Conservation (phyloP, 2,888 invertebrate genomes). For the Gnatocerus cornutus region DNA sequence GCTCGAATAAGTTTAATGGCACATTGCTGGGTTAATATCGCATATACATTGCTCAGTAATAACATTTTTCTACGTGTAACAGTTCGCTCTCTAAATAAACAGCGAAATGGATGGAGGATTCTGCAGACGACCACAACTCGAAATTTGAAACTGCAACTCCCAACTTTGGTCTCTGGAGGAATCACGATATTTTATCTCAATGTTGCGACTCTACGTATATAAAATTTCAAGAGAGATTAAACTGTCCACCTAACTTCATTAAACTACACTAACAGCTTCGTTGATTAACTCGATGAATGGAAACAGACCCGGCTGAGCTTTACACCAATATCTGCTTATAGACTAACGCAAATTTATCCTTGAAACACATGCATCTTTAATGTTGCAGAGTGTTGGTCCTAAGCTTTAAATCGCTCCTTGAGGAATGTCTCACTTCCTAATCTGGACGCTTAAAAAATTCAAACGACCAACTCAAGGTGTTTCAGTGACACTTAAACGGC, state of each 20-base stretch:
- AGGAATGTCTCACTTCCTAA: slow-evolving; percentile 8
- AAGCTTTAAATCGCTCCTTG: slow-evolving; percentile 13
- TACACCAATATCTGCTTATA: slow-evolving; percentile 7
- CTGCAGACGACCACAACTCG: slow-evolving; percentile 24
- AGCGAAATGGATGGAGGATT: slow-evolving; percentile 36
- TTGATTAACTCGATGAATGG: slow-evolving; percentile 25
- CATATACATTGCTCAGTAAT: background rate
- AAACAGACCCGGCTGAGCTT: background rate
- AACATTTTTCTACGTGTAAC: slow-evolving; percentile 13
- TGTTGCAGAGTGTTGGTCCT: background rate
- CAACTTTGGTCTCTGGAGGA: slow-evolving; percentile 44
- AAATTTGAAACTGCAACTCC: slow-evolving; percentile 41
- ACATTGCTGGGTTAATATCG: slow-evolving; percentile 7
- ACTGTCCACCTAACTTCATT: slow-evolving; percentile 37
- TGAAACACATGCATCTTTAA: slow-evolving; percentile 4
- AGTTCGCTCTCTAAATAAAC: slow-evolving; percentile 25
- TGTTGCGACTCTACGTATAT: slow-evolving; percentile 20
- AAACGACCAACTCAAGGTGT: slow-evolving; percentile 6
- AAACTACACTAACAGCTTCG: slow-evolving; percentile 11
- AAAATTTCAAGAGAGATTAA: slow-evolving; percentile 44
- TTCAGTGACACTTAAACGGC: slow-evolving; percentile 3
- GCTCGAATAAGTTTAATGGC: slow-evolving; percentile 37
- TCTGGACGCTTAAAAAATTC: slow-evolving; percentile 13
- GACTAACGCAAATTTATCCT: background rate
- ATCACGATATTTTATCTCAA: slow-evolving; percentile 43